Evolutionary conservation across 2,888 invertebrate species (phyloP).

Genomic region (Microdon myrmicae): DNA sequence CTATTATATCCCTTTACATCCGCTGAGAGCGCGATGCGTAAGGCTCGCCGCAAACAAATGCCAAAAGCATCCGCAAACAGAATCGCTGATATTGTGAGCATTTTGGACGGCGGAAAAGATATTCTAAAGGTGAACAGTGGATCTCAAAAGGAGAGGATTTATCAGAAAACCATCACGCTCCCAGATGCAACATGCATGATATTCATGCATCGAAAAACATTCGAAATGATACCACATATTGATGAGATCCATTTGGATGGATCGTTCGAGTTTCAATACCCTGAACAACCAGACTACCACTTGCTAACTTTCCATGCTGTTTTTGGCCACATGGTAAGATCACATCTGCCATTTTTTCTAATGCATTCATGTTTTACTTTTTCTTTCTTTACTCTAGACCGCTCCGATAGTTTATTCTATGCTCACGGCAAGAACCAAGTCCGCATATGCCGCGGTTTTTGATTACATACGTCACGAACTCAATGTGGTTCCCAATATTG

Average conservation of each 20-base stretch:
- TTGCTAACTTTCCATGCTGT: slow-evolving; percentile 55
- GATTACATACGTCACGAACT: slow-evolving; percentile 54
- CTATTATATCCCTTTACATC: slow-evolving; percentile 55
- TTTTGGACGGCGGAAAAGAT: slow-evolving; percentile 51
- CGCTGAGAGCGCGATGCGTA: slow-evolving; percentile 58
- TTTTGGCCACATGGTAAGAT: slow-evolving; percentile 50
- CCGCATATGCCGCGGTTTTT: slow-evolving; percentile 53
- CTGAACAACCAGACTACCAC: slow-evolving; percentile 52
- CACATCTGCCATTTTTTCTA: too few species aligned
- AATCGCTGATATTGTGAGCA: slow-evolving; percentile 53
- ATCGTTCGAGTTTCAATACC: slow-evolving; percentile 49
- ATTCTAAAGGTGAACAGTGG: slow-evolving; percentile 56
- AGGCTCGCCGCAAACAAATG: slow-evolving; percentile 56
- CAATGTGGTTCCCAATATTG: slow-evolving; percentile 53
- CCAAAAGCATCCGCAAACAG: slow-evolving; percentile 53
- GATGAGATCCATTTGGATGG: slow-evolving; percentile 56
- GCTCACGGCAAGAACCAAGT: slow-evolving; percentile 53
- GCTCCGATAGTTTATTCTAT: slow-evolving; percentile 55
- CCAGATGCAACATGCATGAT: slow-evolving; percentile 54
- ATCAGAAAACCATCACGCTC: slow-evolving; percentile 54
- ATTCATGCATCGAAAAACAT: slow-evolving; percentile 55
- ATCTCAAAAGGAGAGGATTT: slow-evolving; percentile 53
- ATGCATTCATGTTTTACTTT: too few species aligned
- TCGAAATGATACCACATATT: slow-evolving; percentile 52
- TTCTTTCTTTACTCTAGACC: slow-evolving; percentile 35